A percentile compares a stretch with the other conserved stretches of the same genome.
Evolutionary conservation across 2,113 vertebrate genomes (phyloP).

Genomic region (Phodopus roborovskii): DNA sequence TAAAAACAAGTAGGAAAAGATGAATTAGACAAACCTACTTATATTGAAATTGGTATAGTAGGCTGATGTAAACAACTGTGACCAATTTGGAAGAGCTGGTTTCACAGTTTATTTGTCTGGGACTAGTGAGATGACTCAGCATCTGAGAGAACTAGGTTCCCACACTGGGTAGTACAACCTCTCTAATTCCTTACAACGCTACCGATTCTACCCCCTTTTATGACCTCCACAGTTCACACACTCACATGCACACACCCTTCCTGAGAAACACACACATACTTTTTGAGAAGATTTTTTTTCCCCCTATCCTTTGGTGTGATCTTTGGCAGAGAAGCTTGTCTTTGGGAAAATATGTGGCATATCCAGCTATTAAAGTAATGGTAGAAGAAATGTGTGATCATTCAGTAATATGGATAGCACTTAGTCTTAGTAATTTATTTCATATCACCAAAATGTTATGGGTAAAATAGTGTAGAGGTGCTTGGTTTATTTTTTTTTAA

Average conservation of each 20-base stretch:
- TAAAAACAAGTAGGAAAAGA: constrained; percentile 24
- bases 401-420: not conserved
- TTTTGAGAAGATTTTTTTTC: not conserved
- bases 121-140: not conserved
- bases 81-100: not conserved
- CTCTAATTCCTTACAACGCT: not conserved
- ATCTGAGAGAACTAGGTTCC: not conserved
- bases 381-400: not conserved
- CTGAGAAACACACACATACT: not conserved
- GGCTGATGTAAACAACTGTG: not conserved
- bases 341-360: not conserved
- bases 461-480: constrained; percentile 15
- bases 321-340: not conserved
- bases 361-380: not conserved
- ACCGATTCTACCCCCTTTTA: not conserved
- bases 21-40: not conserved
- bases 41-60: constrained; percentile 4
- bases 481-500: not conserved
- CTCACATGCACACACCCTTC: not conserved
- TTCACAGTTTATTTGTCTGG: not conserved
- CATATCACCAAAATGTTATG: not conserved
- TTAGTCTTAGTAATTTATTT: not conserved
- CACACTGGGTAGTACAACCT: not conserved
- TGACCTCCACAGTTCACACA: not conserved
- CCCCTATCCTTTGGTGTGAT: not conserved